phyloP scores from a whole-genome alignment of 1,140 invertebrate species.

The Apis dorsata region DNA sequence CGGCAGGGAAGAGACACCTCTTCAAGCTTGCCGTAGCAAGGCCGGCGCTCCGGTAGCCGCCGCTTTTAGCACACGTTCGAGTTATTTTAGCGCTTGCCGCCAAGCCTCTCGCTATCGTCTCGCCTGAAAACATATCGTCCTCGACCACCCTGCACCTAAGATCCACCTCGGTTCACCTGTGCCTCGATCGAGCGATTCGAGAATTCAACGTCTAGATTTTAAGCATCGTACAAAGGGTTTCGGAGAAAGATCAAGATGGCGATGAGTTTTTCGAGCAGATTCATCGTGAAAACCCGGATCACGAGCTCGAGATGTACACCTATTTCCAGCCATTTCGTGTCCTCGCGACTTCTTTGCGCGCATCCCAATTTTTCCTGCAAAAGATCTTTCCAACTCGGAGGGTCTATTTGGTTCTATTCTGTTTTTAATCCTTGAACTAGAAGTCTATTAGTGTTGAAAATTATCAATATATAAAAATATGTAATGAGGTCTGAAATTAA shows the following conservation, averaged over 20 bases:
- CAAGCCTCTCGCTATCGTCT: conserved; percentile 67
- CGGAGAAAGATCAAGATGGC: too few species aligned
- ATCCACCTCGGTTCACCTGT: neutral
- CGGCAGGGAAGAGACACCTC: conserved; percentile 43
- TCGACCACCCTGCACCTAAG: conserved; percentile 29
- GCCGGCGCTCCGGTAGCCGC: conserved; percentile 72
- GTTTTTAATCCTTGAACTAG: too few species aligned
- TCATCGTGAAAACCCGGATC: conserved; percentile 35
- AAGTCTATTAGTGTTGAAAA: too few species aligned
- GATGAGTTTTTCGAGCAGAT: neutral
- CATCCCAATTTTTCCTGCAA: conserved; percentile 12
- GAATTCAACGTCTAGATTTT: too few species aligned
- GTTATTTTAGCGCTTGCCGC: conserved; percentile 76
- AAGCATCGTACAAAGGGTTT: too few species aligned
- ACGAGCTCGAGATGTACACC: conserved; percentile 59
- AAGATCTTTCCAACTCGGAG: too few species aligned
- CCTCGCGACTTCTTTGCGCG: conserved; percentile 49
- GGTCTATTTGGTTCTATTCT: too few species aligned
- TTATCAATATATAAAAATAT: too few species aligned
- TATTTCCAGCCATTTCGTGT: conserved; percentile 63
- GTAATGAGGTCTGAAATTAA: too few species aligned
- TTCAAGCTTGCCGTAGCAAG: conserved; percentile 64
- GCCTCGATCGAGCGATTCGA: neutral
- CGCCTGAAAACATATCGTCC: conserved; percentile 62
- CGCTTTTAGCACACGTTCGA: conserved; percentile 75